A percentile compares a stretch with the other conserved stretches of the same genome.
phyloP scores from a whole-genome alignment of 2,888 invertebrate species.

The Drosophila nigricruria region DNA sequence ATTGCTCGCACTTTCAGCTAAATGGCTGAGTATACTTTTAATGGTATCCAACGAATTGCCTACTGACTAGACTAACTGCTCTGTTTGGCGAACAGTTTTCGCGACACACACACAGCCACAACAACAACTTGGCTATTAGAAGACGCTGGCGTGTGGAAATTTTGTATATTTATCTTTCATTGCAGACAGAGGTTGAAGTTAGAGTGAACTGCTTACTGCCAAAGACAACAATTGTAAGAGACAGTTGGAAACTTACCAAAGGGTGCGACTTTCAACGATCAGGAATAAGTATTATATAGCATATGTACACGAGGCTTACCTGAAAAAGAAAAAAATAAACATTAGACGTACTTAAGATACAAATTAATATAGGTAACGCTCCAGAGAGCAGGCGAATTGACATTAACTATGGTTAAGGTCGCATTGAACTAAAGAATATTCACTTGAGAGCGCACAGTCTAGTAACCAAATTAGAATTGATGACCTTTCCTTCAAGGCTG shows the following conservation, averaged over 20 bases:
- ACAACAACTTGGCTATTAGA: constrained; percentile 31
- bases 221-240: constrained; percentile 37
- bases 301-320: constrained; percentile 52
- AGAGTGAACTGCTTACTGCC: constrained; percentile 46
- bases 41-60: constrained; percentile 27
- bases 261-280: not conserved
- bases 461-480: constrained; percentile 70
- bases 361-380: not conserved
- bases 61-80: constrained; percentile 20
- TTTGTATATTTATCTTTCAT: constrained; percentile 34
- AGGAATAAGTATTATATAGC: constrained; percentile 8
- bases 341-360: constrained; percentile 25
- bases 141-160: constrained; percentile 22
- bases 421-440: not conserved
- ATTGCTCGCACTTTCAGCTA: constrained; percentile 17
- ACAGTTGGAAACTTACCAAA: constrained; percentile 20
- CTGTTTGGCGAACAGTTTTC: constrained; percentile 45
- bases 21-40: constrained; percentile 28
- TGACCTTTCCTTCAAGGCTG: constrained; percentile 52
- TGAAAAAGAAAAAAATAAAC: constrained; percentile 42
- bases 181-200: constrained; percentile 18
- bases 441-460: constrained; percentile 16
- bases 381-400: constrained; percentile 1
- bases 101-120: constrained; percentile 14
- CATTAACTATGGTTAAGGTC: constrained; percentile 6